These are phyloP conservation scores for Gasterosteus aculeatus DNA, from an alignment of 2,113 vertebrate species.

Conservation along the genomic window DNA sequence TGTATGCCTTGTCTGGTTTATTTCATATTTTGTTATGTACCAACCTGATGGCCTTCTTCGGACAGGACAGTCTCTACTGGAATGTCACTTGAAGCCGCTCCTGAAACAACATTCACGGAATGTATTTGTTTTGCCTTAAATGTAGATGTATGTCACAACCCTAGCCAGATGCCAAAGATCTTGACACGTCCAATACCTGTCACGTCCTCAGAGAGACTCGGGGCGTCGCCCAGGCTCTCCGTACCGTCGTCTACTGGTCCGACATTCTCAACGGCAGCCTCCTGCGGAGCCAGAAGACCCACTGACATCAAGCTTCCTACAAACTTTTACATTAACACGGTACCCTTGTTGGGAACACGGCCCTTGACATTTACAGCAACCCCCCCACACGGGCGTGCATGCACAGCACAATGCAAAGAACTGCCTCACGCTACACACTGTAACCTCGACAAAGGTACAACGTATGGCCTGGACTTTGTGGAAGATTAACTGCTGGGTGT, in stretches of 20 bases:
- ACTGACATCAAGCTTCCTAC: conserved; percentile 28
- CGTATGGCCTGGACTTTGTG: not conserved
- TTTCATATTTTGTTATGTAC: conserved; percentile 21
- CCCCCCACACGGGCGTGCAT: not conserved
- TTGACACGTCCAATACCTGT: conserved; percentile 68
- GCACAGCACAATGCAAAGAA: not conserved
- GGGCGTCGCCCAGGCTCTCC: conserved; percentile 78
- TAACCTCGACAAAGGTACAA: not conserved
- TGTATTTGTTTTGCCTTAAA: not conserved
- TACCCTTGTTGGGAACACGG: no score
- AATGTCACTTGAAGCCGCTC: conserved; percentile 61
- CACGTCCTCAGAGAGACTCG: conserved; percentile 79
- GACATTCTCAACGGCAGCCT: conserved; percentile 73
- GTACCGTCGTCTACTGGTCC: conserved; percentile 79
- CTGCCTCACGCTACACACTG: not conserved
- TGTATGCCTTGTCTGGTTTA: not conserved
- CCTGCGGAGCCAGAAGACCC: conserved; percentile 62
- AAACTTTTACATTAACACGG: not conserved
- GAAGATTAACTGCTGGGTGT: not conserved
- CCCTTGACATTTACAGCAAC: conserved; percentile 33
- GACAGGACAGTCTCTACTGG: conserved; percentile 72
- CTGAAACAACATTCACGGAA: conserved; percentile 57
- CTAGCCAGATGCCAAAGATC: not conserved
- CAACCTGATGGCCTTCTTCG: conserved; percentile 82
- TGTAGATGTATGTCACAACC: not conserved